phyloP scores from a whole-genome alignment of 2,113 vertebrate species.

The Platichthys stellatus region DNA sequence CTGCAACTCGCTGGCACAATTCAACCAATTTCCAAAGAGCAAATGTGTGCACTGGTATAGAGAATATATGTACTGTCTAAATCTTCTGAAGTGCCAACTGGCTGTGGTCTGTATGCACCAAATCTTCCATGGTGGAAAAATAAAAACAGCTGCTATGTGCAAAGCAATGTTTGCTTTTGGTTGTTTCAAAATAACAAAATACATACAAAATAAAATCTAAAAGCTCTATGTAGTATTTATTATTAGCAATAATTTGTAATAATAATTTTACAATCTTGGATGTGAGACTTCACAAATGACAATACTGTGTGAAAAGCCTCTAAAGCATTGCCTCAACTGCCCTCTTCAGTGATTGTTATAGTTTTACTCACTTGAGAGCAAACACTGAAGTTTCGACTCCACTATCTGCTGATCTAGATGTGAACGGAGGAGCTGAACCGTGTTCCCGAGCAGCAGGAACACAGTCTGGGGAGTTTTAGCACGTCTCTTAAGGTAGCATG shows the following conservation, averaged over 20 bases:
- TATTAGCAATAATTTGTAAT: too few relatives aligned
- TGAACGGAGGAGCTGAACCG: conserved; percentile 10
- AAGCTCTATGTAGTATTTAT: too few relatives aligned
- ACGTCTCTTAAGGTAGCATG: conserved; percentile 26
- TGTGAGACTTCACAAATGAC: too few relatives aligned
- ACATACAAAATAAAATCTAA: not conserved
- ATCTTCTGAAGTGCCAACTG: not conserved
- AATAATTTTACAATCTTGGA: too few relatives aligned
- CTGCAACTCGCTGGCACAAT: conserved; percentile 1
- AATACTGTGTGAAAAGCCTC: not conserved
- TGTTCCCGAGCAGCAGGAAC: conserved; percentile 7
- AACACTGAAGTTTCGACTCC: not conserved
- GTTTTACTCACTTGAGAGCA: not conserved
- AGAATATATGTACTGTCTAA: not conserved
- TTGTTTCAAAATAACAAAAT: too few relatives aligned
- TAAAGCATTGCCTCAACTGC: too few relatives aligned
- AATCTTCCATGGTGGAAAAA: not conserved
- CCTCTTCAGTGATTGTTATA: too few relatives aligned
- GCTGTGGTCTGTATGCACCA: not conserved
- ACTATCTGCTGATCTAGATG: not conserved
- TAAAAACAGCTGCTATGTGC: too few relatives aligned
- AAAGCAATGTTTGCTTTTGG: too few relatives aligned
- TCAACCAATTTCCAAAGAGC: not conserved
- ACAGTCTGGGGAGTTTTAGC: conserved; percentile 15
- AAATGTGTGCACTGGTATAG: not conserved